phyloP scores from a whole-genome alignment of 2,113 vertebrate genomes.

The Odocoileus virginianus region DNA sequence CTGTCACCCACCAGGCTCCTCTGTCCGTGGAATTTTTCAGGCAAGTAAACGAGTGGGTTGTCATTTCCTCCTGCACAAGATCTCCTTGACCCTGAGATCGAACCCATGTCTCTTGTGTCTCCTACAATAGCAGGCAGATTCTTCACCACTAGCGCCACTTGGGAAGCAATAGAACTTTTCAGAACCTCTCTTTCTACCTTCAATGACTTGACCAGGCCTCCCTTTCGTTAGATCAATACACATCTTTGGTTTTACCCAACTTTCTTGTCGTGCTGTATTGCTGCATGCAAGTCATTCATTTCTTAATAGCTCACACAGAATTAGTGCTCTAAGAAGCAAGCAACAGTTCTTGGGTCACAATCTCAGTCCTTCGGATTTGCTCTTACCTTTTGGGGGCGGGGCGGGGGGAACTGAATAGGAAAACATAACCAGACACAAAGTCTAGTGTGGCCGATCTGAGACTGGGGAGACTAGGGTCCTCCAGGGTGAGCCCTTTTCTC shows the following conservation, averaged over 20 bases:
- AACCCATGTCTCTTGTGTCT: background rate
- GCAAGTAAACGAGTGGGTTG: background rate
- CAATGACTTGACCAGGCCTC: background rate
- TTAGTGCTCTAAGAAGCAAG: background rate
- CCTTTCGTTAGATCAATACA: background rate
- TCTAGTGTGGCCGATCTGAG: background rate
- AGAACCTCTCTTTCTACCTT: background rate
- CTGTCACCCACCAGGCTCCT: accelerated
- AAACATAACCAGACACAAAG: background rate
- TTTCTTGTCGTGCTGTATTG: background rate
- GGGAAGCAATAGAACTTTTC: background rate
- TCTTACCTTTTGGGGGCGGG: background rate
- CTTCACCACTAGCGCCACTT: background rate
- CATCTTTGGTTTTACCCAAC: background rate
- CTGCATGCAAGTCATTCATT: background rate
- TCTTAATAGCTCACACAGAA: background rate
- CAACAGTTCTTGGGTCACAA: background rate
- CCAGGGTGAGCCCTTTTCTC: background rate
- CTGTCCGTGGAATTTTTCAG: background rate
- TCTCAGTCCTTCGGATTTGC: background rate
- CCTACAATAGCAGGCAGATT: background rate
- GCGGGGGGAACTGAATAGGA: background rate
- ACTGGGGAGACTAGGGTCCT: background rate
- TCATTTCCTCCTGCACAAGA: accelerated
- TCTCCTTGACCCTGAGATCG: background rate